These are phyloP conservation scores for Kryphioiulus occultus DNA, from an alignment of 2,888 invertebrate species.

Conservation along the genomic window DNA sequence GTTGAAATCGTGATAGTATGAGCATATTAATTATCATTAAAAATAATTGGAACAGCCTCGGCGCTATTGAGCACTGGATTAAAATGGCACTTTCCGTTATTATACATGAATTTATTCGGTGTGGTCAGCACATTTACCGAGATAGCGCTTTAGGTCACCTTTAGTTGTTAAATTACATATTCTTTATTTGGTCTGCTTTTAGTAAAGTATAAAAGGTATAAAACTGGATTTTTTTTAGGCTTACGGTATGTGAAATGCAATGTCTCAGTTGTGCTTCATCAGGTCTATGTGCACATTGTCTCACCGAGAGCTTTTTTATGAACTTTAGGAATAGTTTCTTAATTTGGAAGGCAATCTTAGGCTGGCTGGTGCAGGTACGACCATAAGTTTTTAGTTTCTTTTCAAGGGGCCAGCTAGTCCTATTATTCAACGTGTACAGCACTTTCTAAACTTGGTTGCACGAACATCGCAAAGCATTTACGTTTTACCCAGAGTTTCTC, in stretches of 20 bases:
- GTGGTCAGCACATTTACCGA: background rate
- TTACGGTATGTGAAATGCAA: background rate
- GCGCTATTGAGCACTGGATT: background rate
- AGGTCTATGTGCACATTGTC: background rate
- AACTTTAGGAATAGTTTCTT: background rate
- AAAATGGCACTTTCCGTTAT: background rate
- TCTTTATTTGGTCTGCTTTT: background rate
- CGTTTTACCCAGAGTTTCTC: background rate
- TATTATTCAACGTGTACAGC: background rate
- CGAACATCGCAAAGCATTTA: background rate
- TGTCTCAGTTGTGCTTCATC: no score
- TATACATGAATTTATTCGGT: no score
- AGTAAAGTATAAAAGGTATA: constrained; percentile 1
- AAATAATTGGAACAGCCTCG: background rate
- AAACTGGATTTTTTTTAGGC: background rate
- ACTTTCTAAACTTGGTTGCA: background rate
- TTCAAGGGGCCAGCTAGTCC: background rate
- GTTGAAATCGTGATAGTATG: background rate
- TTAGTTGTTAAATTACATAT: background rate
- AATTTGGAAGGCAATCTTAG: background rate
- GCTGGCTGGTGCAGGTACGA: background rate
- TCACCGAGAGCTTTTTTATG: background rate
- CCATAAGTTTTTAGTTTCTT: background rate
- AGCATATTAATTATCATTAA: background rate
- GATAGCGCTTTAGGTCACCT: background rate